phyloP scores from a whole-genome alignment of 2,888 invertebrate species.

The Andrena bucephala region DNA sequence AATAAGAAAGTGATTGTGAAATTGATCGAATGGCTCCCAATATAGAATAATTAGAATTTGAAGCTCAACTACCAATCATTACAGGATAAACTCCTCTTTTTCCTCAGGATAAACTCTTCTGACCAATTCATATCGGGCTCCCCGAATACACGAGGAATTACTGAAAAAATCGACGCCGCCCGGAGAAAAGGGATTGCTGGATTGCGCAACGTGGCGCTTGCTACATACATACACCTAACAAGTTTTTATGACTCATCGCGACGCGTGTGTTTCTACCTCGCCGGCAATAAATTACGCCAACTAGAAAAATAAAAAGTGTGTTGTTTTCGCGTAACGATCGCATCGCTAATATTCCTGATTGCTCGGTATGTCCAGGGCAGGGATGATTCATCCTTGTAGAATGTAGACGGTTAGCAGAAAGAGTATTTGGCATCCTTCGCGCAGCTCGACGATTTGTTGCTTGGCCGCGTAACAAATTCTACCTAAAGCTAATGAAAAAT shows the following conservation, averaged over 20 bases:
- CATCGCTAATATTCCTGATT: neutral
- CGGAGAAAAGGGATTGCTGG: neutral
- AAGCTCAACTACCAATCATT: no score
- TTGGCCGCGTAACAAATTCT: neutral
- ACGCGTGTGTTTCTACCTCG: neutral
- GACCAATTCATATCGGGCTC: neutral
- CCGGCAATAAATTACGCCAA: neutral
- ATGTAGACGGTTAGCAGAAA: neutral
- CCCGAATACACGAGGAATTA: neutral
- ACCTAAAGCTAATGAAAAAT: neutral
- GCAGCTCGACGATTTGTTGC: neutral
- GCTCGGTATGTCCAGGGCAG: neutral
- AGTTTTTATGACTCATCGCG: neutral
- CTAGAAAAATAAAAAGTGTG: conserved; percentile 13
- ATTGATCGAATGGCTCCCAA: no score
- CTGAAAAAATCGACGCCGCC: neutral
- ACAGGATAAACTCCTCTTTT: no score
- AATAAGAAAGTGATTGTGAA: no score
- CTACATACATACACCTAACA: neutral
- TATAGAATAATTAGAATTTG: no score
- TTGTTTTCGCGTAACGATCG: conserved; percentile 5
- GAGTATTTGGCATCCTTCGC: neutral
- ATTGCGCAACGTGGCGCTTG: neutral
- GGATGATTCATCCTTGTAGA: neutral
- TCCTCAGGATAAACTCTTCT: no score